phyloP scores from a whole-genome alignment of 2,113 vertebrate species.

The Nannospalax galili region DNA sequence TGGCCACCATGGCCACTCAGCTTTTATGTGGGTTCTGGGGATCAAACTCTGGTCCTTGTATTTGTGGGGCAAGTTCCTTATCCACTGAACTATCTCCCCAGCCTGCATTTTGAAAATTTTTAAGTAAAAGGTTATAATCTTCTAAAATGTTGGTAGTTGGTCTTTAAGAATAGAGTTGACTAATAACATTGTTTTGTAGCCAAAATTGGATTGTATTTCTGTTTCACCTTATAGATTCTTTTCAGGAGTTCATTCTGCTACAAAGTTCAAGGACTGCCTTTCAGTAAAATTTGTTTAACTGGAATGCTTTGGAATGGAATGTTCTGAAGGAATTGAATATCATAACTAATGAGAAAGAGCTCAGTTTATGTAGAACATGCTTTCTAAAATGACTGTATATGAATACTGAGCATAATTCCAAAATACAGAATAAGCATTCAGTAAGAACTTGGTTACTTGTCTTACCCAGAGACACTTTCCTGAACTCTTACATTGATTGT shows the following conservation, averaged over 20 bases:
- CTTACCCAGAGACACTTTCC: not conserved
- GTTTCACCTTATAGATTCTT: conserved; percentile 61
- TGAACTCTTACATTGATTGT: not conserved
- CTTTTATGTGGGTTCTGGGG: not conserved
- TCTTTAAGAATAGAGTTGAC: conserved; percentile 47
- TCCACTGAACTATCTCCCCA: not conserved
- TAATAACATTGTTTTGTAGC: conserved; percentile 56
- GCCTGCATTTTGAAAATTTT: not conserved
- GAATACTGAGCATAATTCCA: not conserved
- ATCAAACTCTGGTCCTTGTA: not conserved
- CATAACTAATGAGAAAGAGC: conserved; percentile 69
- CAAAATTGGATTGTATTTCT: conserved; percentile 59
- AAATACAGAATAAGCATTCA: not conserved
- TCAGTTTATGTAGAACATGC: conserved; percentile 42
- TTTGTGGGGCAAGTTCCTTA: not conserved
- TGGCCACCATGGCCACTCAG: not conserved
- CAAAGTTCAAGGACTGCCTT: conserved; percentile 67
- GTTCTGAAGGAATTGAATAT: conserved; percentile 60
- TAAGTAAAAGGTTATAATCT: not conserved
- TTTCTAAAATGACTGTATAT: conserved; percentile 64
- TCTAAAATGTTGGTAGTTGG: conserved; percentile 46
- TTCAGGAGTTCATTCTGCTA: conserved; percentile 60
- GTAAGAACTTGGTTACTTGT: not conserved
- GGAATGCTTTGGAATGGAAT: conserved; percentile 66
- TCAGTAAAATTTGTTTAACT: conserved; percentile 67